Base-by-base conservation (phyloP, 2,888 invertebrate genomes). In the Agonopterix subpropinquella region DNA sequence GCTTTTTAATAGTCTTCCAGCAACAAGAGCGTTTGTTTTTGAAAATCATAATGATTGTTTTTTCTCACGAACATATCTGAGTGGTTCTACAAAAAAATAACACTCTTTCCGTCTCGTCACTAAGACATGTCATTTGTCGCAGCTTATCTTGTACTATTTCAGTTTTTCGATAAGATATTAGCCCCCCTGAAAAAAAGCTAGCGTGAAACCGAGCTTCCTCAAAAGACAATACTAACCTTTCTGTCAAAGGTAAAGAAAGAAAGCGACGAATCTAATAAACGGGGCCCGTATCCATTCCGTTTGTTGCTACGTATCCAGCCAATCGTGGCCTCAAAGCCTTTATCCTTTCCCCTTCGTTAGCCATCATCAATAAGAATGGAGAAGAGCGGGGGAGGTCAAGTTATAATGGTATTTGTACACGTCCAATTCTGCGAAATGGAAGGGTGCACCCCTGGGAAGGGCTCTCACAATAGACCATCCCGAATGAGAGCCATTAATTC, bases 401-500 rank as follows among this genome's bases (percentile, higher is more conserved):
- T 61, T 74, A 72, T 53, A 65, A 61, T 80, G 84, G 86, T 64
- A 61, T 61, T 70, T 61, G 73, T 73, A 69, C 73, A 72, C 75
- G 82, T 82, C 81, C 86, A 85, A 85, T 86, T 86, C 80, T 75
- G 61, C 69, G 75, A 82, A 87, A 84, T 85, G 85, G 85, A 82
- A 84, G 81, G 84, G 80, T 80, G 74, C 73, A 71, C 86, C 78
- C 83, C 59, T 57, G 84, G 83, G 86, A 80, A 73, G 54, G 61
- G 73, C 83, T 74, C 73, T 80, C 80, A 83, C 81, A 84, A 84
- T 83, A 78, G 85, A 78, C 83, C 81, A 77, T 78, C 72, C 70
- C 71, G 80, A 85, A 85, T 82, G 83, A 80, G 79, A 70, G 69
- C 81, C 83, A 86, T 86, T 86, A 87, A 86, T 84, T 83, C 84